Evolutionary conservation across 2,888 invertebrate genomes (phyloP).

Genomic region (Caenorhabditis wallacei): DNA sequence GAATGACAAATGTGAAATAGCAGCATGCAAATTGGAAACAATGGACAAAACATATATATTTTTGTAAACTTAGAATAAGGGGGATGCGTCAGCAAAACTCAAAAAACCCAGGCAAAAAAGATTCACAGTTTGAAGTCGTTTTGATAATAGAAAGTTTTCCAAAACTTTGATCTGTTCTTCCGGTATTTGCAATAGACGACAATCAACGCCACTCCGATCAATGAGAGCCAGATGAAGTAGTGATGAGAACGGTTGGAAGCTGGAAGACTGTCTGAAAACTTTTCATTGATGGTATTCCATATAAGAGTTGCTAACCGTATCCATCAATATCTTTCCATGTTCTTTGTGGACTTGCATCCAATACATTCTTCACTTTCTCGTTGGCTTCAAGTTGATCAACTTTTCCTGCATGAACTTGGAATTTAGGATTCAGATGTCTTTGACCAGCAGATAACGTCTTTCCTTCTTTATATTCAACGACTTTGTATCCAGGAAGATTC

Average conservation of each 20-base stretch:
- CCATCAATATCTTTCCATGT: conserved; percentile 77
- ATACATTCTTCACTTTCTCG: conserved; percentile 70
- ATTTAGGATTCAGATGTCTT: conserved; percentile 81
- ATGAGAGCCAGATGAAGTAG: conserved; percentile 71
- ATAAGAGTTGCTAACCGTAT: conserved; percentile 54
- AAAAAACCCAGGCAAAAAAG: conserved; percentile 55
- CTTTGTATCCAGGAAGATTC: conserved; percentile 78
- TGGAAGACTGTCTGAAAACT: conserved; percentile 49
- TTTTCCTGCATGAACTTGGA: conserved; percentile 77
- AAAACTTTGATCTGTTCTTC: conserved; percentile 81
- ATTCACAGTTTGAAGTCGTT: conserved; percentile 83
- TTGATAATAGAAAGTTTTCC: conserved; percentile 83
- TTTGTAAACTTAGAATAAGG: conserved; percentile 16
- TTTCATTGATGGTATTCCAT: not conserved
- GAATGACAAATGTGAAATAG: conserved; percentile 8
- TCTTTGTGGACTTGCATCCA: conserved; percentile 76
- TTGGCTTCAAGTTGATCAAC: conserved; percentile 79
- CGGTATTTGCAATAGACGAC: conserved; percentile 81
- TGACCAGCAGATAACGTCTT: conserved; percentile 77
- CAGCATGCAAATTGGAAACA: not conserved
- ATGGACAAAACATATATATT: conserved; percentile 17
- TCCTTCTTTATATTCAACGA: conserved; percentile 80
- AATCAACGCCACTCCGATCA: conserved; percentile 73
- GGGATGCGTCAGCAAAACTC: conserved; percentile 39
- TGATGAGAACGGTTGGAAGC: conserved; percentile 48